Conservation (phyloP, 2,113 vertebrate genomes). For the Odontophorus gujanensis region DNA sequence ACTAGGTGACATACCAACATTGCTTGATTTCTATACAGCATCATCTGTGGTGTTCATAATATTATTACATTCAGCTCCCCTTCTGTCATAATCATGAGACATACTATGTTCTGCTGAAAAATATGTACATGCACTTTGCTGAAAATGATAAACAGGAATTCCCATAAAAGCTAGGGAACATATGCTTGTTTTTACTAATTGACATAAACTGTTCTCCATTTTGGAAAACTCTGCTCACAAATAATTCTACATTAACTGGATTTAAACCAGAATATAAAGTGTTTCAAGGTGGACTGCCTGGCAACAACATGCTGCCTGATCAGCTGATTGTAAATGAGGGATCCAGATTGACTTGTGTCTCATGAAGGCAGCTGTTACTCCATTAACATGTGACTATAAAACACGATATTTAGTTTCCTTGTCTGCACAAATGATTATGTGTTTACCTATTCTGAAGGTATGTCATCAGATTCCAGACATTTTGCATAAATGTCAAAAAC, state of each 20-base stretch:
- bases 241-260: background rate
- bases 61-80: background rate
- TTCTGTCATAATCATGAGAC: conserved; percentile 5
- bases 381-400: background rate
- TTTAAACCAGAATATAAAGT: conserved; percentile 6
- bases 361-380: background rate
- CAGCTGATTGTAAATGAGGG: accelerated
- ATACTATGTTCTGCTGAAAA: conserved; percentile 13
- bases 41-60: background rate
- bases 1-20: background rate
- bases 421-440: background rate
- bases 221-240: background rate
- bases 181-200: conserved; percentile 31
- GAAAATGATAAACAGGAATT: background rate
- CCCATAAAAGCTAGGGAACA: conserved; percentile 20
- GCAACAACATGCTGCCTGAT: background rate
- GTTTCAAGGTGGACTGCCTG: background rate
- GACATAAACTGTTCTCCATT: conserved; percentile 2
- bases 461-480: background rate
- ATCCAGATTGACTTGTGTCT: background rate
- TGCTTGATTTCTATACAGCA: background rate
- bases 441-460: background rate
- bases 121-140: background rate
- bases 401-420: background rate
- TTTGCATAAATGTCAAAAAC: background rate